Evolutionary conservation across 1,140 invertebrate genomes (phyloP).

Genomic region (Papilio polytes): DNA sequence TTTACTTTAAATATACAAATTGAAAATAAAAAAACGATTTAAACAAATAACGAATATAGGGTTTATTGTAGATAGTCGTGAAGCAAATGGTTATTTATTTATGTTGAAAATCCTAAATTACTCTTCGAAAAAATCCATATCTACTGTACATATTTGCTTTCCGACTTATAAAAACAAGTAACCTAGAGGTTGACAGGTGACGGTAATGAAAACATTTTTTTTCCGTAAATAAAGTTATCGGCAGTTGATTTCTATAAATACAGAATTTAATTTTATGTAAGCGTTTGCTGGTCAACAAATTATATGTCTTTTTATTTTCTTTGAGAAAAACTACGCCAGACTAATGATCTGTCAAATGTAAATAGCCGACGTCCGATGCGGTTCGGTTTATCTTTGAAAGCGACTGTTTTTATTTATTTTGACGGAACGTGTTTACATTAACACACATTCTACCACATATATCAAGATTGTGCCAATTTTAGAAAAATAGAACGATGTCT

Average conservation of each 20-base stretch:
- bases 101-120: not conserved
- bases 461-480: slow-evolving; percentile 22
- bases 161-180: not conserved
- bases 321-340: slow-evolving; percentile 7
- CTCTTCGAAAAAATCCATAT: not conserved
- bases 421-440: slow-evolving; percentile 19
- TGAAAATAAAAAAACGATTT: too few species aligned
- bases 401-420: slow-evolving; percentile 28
- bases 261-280: not conserved
- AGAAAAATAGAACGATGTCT: slow-evolving; percentile 12
- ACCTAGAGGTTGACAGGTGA: not conserved
- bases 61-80: too few species aligned
- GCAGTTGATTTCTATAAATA: not conserved
- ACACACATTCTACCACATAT: slow-evolving; percentile 13
- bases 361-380: slow-evolving; percentile 8
- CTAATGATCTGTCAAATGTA: slow-evolving; percentile 25
- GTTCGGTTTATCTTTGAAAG: slow-evolving; percentile 21
- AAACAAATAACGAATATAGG: too few species aligned
- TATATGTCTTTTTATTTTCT: not conserved
- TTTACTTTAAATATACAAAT: too few species aligned
- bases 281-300: slow-evolving; percentile 5
- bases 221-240: too few species aligned
- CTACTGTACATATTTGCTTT: not conserved
- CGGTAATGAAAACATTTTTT: not conserved
- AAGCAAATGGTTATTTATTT: not conserved